phyloP scores from a whole-genome alignment of 2,888 invertebrate species.

The Brachylomia viminalis region DNA sequence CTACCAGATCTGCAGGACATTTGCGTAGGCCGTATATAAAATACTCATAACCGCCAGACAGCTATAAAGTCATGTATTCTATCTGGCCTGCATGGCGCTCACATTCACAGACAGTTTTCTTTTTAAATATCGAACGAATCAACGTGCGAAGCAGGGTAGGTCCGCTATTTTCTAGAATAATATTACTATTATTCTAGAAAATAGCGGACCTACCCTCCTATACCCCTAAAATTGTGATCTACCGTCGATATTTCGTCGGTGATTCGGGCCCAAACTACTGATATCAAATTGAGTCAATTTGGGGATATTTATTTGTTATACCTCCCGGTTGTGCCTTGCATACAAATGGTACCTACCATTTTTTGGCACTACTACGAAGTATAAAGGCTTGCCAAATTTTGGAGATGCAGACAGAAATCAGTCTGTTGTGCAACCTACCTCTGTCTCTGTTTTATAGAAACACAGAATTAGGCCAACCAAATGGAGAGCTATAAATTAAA shows the following conservation, averaged over 20 bases:
- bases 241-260: slow-evolving; percentile 4
- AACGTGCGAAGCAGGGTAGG: no score
- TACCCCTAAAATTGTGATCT: slow-evolving; percentile 22
- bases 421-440: background rate
- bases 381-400: slow-evolving; percentile 17
- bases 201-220: no score
- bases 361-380: slow-evolving; percentile 21
- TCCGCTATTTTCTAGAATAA: no score
- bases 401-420: background rate
- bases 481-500: background rate
- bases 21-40: no score
- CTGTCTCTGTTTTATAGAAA: background rate
- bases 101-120: no score
- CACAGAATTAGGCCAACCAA: background rate
- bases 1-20: no score
- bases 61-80: no score
- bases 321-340: background rate
- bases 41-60: no score
- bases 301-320: slow-evolving; percentile 22
- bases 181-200: no score
- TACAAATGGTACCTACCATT: slow-evolving; percentile 39
- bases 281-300: slow-evolving; percentile 40
- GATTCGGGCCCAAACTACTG: slow-evolving; percentile 17
- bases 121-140: no score
- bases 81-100: no score